phyloP scores from a whole-genome alignment of 2,113 vertebrate genomes.

The Todiramphus chloris region DNA sequence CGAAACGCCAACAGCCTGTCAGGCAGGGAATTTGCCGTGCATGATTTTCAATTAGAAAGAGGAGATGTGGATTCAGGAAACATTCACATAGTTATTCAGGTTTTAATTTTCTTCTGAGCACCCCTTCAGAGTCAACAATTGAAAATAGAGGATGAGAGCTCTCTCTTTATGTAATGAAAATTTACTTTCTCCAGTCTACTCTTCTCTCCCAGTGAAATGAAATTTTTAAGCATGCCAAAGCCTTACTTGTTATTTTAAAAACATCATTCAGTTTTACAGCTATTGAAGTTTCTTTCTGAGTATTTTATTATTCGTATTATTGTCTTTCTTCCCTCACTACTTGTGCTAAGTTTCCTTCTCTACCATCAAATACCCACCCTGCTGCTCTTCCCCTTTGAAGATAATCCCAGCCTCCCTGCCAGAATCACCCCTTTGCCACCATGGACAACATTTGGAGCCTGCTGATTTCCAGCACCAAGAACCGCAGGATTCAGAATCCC shows the following conservation, averaged over 20 bases:
- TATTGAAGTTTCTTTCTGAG: not conserved
- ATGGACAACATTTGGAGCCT: not conserved
- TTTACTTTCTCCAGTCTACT: not conserved
- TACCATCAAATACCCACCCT: not conserved
- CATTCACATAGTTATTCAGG: not conserved
- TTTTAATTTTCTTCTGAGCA: slow-evolving; percentile 16
- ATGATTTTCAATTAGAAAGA: not conserved
- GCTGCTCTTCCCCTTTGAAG: not conserved
- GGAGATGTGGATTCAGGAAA: not conserved
- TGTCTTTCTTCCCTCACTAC: not conserved
- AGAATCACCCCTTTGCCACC: not conserved
- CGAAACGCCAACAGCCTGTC: not conserved
- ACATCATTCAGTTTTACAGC: not conserved
- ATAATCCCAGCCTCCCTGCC: not conserved
- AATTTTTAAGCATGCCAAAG: not conserved
- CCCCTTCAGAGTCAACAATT: not conserved
- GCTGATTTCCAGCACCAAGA: not conserved
- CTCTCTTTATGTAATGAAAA: not conserved
- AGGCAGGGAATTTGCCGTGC: not conserved
- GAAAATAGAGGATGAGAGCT: not conserved
- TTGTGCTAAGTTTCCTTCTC: not conserved
- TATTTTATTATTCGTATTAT: not conserved
- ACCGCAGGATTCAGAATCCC: not conserved
- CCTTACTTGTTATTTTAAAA: not conserved
- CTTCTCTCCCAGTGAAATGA: not conserved